Evolutionary conservation across 2,888 invertebrate species (phyloP), one percentile per base, ranked within the genome.

Genomic region (Drosophila lacicola): DNA sequence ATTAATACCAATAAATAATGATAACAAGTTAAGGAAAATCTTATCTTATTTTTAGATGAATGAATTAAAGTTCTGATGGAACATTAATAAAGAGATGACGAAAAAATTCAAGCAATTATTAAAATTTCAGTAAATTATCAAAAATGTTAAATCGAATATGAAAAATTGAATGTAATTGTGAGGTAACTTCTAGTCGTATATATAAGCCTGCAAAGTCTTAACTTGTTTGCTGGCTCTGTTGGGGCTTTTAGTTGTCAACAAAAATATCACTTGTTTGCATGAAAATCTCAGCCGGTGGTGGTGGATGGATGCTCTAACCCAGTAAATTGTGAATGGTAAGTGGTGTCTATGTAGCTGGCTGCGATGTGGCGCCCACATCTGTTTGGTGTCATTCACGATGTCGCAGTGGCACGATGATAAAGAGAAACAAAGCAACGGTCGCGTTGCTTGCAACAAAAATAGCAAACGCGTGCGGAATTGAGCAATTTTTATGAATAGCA

Each of bases 401-500:
- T 62, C 51, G 53, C 63, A 46, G 54, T 58, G 46, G 47, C 53
- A 49, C 45, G 63, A 51, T 58, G 81, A 80, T 78, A 77, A 72
- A 70, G 67, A 51, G 82, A 46, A 69, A 75, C 67, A 82, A 82
- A 86, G 77, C 72, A 41, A 58, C 57, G 51, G 51, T 49, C 56
- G 71, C 51, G 54, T 55, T 51, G 62, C 62, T 21, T 50, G 51
- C 66, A 72, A 46, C 57, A 88, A 81, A 84, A 84, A 89, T 78
- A 89, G 90, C 90, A 74, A 87, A 86, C 90, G 90, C 74, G 62
- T 70, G 80, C 86, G 85, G 74, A 85, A 85, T 85, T 85, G 86
- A 85, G 86, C 90, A 89, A 89, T 89, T 85, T 84, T 89, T 89
- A 88, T 85, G 85, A 85, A 85, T 88, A 82, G 90, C 86, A 82